Evolutionary conservation across 2,797 vertebrate species (phyloP).

Genomic region (Etheostoma perlongum): DNA sequence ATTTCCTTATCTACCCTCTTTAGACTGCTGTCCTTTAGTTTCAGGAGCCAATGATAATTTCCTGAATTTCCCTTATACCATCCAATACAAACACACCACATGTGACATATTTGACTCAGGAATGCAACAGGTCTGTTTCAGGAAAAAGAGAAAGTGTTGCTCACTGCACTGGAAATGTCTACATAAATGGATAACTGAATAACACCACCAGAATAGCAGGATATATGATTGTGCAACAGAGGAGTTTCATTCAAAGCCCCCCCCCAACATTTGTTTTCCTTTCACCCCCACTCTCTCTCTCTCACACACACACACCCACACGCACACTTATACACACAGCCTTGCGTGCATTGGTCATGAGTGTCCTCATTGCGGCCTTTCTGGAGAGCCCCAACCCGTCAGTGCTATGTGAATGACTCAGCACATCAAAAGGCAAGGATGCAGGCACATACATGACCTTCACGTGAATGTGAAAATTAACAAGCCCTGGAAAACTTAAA

Average conservation of each 20-base stretch:
- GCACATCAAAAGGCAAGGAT: slow-evolving; percentile 50
- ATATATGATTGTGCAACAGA: slow-evolving; percentile 36
- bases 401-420: slow-evolving; percentile 73
- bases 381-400: slow-evolving; percentile 56
- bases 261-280: background rate
- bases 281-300: background rate
- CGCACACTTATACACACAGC: slow-evolving; percentile 2
- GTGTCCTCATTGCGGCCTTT: slow-evolving; percentile 55
- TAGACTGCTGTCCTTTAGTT: slow-evolving; percentile 44
- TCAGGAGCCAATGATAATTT: slow-evolving; percentile 32
- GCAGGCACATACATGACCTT: slow-evolving; percentile 63
- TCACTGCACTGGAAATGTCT: slow-evolving; percentile 23
- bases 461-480: slow-evolving; percentile 54
- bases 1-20: slow-evolving; percentile 55
- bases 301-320: background rate
- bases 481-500: slow-evolving; percentile 38
- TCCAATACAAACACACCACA: background rate
- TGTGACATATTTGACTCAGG: background rate
- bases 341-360: slow-evolving; percentile 59
- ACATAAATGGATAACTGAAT: background rate
- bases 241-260: background rate
- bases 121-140: background rate
- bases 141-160: slow-evolving; percentile 32
- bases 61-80: slow-evolving; percentile 2
- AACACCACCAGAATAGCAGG: slow-evolving; percentile 19